phyloP scores from a whole-genome alignment of 2,113 vertebrate species.

The Corythornis madagascariensis region DNA sequence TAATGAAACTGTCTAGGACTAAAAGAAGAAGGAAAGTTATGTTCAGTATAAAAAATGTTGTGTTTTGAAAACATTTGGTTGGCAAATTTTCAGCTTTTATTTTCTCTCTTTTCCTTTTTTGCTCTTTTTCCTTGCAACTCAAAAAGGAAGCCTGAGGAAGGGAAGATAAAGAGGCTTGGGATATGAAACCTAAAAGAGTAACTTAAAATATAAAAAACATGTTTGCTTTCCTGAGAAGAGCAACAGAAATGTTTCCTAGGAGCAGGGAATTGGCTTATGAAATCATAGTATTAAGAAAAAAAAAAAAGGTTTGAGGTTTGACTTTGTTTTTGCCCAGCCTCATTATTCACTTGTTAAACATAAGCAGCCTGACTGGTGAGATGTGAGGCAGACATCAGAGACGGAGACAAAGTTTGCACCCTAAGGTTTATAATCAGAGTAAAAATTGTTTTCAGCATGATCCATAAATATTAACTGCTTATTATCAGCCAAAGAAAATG shows the following conservation, averaged over 20 bases:
- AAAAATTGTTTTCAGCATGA: background rate
- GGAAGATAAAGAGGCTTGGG: background rate
- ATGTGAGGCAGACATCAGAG: conserved; percentile 20
- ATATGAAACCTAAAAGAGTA: conserved; percentile 32
- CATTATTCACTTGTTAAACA: conserved; percentile 13
- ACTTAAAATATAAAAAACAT: background rate
- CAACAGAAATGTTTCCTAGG: conserved; percentile 2
- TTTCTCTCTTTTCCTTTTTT: conserved; percentile 6
- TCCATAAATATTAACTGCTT: conserved; percentile 2
- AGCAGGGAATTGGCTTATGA: conserved; percentile 3
- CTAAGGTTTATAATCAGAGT: conserved; percentile 24
- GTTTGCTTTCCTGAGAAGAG: conserved; percentile 26
- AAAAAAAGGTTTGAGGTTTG: background rate
- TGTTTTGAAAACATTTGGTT: conserved; percentile 19
- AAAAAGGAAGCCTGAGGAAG: conserved; percentile 34
- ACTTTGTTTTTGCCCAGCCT: background rate
- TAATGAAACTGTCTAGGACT: background rate
- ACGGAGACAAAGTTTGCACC: background rate
- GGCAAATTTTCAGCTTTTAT: conserved; percentile 10
- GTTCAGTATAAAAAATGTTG: background rate
- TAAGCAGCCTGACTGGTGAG: background rate
- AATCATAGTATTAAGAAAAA: background rate
- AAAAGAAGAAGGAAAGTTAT: background rate
- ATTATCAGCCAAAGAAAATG: background rate
- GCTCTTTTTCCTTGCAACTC: conserved; percentile 4